Evolutionary conservation across 2,797 vertebrate genomes (phyloP).

Genomic region (Clamator glandarius): DNA sequence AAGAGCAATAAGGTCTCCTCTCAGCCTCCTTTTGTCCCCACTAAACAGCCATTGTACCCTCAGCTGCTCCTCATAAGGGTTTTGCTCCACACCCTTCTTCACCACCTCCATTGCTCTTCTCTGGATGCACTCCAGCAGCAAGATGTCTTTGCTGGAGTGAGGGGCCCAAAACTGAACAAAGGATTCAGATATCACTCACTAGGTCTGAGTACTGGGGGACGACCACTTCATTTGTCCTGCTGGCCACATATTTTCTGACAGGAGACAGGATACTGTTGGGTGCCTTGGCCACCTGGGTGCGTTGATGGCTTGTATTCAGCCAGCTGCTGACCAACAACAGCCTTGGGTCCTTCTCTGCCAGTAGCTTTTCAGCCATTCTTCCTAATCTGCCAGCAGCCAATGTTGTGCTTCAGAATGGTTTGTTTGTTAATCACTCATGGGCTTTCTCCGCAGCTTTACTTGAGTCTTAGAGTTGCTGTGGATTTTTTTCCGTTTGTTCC

Average conservation of each 20-base stretch:
- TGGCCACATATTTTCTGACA: background rate
- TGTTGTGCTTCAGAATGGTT: background rate
- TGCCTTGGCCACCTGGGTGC: background rate
- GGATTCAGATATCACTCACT: too few relatives aligned
- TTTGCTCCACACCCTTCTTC: background rate
- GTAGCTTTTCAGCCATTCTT: background rate
- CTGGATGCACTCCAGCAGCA: accelerated
- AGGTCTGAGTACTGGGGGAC: accelerated
- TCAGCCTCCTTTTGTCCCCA: background rate
- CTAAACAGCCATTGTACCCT: background rate
- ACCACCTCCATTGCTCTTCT: background rate
- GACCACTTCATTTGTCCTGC: background rate
- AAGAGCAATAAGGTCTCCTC: background rate
- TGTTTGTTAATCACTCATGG: background rate
- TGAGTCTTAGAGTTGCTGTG: background rate
- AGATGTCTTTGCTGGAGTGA: background rate
- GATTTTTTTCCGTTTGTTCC: background rate
- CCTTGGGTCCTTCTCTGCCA: accelerated
- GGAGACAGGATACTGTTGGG: background rate
- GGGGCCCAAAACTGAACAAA: background rate
- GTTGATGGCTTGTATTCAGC: background rate
- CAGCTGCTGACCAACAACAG: accelerated
- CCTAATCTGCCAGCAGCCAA: background rate
- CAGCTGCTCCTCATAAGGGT: accelerated
- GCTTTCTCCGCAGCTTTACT: background rate